Percentiles rank a stretch among this genome's conserved stretches.
Evolutionary conservation across 2,888 invertebrate species (phyloP).

Genomic region (Tenthredo notha): DNA sequence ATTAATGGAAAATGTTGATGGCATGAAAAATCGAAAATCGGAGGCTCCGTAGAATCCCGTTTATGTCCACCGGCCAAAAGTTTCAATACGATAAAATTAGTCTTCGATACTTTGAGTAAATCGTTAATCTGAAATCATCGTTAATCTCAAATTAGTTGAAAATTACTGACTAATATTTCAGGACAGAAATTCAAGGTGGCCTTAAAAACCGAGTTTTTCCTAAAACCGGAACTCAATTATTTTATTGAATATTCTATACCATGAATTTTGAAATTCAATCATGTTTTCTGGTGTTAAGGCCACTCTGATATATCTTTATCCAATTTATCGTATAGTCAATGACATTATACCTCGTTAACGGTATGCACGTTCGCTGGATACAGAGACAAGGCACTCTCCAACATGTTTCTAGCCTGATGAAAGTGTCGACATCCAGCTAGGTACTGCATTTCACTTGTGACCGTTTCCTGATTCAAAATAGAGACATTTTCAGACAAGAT

Average conservation of each 20-base stretch:
- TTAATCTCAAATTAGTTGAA: conserved; percentile 54
- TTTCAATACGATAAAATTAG: conserved; percentile 97
- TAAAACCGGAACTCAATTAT: not conserved
- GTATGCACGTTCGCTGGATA: conserved; percentile 82
- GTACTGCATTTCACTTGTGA: conserved; percentile 80
- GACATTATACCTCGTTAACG: conserved; percentile 72
- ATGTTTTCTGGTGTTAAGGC: not conserved
- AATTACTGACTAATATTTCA: not conserved
- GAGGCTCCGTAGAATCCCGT: conserved; percentile 90
- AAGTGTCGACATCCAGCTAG: conserved; percentile 94
- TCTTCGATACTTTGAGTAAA: conserved; percentile 94
- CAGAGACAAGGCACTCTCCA: conserved; percentile 90
- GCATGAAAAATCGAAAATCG: conserved; percentile 94
- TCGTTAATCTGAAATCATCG: conserved; percentile 85
- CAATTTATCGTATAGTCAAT: not conserved
- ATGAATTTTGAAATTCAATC: not conserved
- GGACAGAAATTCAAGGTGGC: not conserved
- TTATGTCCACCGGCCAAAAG: conserved; percentile 95
- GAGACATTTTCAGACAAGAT: not conserved
- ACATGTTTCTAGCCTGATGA: conserved; percentile 91
- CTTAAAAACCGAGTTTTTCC: not conserved
- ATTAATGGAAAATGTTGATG: conserved; percentile 96
- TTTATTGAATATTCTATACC: not conserved
- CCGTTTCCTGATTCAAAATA: conserved; percentile 66
- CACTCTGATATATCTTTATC: conserved; percentile 35